Evolutionary conservation across 2,888 invertebrate genomes (phyloP).

Genomic region (Apamea epomidion): DNA sequence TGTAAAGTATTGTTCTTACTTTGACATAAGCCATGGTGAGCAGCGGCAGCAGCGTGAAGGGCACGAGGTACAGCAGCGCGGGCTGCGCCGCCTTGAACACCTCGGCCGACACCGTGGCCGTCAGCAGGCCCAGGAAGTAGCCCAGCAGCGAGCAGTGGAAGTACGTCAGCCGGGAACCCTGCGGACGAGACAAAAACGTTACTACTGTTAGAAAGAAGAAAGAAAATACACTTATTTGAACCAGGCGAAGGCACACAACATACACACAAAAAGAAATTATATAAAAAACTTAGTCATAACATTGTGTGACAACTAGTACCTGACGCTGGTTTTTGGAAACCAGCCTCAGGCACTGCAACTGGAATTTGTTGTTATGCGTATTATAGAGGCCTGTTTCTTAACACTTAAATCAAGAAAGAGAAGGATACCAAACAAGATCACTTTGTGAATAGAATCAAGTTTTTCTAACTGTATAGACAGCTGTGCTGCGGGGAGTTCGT

Average conservation of each 20-base stretch:
- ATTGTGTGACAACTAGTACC: neutral
- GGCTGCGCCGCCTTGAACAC: conserved; percentile 99
- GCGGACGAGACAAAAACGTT: conserved; percentile 17
- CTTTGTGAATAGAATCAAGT: neutral
- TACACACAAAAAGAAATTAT: no score
- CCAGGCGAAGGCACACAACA: neutral
- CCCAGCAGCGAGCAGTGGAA: conserved; percentile 99
- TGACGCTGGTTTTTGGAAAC: neutral
- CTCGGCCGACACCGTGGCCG: conserved; percentile 99
- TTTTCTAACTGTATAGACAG: no score
- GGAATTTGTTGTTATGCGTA: neutral
- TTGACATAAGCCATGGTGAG: conserved; percentile 98
- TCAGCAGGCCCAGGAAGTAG: conserved; percentile 98
- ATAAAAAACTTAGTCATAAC: neutral
- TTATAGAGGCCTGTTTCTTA: neutral
- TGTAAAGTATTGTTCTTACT: conserved; percentile 1
- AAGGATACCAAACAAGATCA: neutral
- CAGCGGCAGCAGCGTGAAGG: conserved; percentile 98
- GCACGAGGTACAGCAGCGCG: conserved; percentile 98
- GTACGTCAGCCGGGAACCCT: conserved; percentile 95
- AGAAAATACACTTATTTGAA: neutral
- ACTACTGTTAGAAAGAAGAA: neutral
- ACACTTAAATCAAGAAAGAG: neutral
- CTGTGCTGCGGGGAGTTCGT: no score
- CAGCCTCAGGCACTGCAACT: no score